Conservation (phyloP, 2,797 vertebrate species). For the Selene dorsalis region DNA sequence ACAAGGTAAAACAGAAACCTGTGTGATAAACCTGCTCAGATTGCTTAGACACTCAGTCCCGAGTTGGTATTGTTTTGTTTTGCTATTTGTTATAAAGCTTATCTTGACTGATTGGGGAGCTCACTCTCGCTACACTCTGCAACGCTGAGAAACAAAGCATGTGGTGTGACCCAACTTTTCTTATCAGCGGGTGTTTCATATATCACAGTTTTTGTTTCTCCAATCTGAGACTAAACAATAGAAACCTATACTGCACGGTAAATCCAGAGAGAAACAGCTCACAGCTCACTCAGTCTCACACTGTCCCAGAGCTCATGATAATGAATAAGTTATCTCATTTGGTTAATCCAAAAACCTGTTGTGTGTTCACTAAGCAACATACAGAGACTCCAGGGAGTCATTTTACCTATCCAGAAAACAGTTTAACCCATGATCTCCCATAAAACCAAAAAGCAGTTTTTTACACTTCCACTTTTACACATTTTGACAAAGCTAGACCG, state of each 20-base stretch:
- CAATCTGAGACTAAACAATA: slow-evolving; percentile 39
- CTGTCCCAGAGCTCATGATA: background rate
- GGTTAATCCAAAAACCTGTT: background rate
- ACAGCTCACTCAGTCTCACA: too few species aligned
- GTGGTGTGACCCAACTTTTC: slow-evolving; percentile 24
- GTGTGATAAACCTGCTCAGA: slow-evolving; percentile 1
- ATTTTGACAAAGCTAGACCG: background rate
- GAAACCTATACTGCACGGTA: background rate
- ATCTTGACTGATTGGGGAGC: slow-evolving; percentile 51
- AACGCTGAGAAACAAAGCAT: slow-evolving; percentile 38
- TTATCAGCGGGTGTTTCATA: slow-evolving; percentile 38
- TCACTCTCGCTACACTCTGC: slow-evolving; percentile 17
- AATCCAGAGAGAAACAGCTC: slow-evolving; percentile 5
- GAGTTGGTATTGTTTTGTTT: slow-evolving; percentile 30
- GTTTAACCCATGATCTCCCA: background rate
- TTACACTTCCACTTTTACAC: too few species aligned
- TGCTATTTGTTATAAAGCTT: slow-evolving; percentile 32
- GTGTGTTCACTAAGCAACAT: background rate
- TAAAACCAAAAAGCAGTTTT: too few species aligned
- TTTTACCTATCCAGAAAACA: background rate
- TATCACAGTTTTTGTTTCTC: slow-evolving; percentile 44
- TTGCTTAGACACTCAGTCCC: slow-evolving; percentile 21
- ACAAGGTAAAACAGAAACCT: slow-evolving; percentile 25
- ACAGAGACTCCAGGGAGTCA: background rate
- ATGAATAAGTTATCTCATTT: background rate